Percentiles rank a stretch among this genome's conserved stretches.
phyloP scores from a whole-genome alignment of 2,797 vertebrate genomes.

The Diceros bicornis region DNA sequence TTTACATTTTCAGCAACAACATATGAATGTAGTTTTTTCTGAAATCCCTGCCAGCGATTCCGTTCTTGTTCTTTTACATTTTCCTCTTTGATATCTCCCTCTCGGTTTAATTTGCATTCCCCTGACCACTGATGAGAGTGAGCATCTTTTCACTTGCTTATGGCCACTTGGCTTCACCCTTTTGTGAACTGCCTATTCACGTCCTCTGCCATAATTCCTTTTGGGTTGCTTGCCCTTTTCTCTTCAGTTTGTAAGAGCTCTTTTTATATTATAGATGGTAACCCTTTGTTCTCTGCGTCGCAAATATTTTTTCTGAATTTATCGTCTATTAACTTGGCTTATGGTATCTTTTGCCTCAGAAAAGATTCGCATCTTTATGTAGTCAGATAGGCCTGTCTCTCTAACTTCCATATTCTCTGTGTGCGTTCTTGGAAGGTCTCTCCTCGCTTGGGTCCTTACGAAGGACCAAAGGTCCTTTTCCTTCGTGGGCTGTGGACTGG shows the following conservation, averaged over 20 bases:
- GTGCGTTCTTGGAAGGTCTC: neutral
- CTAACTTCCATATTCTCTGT: neutral
- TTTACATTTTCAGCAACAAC: neutral
- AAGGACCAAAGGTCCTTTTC: neutral
- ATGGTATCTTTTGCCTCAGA: neutral
- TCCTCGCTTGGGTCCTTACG: neutral
- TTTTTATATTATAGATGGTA: conserved; percentile 67
- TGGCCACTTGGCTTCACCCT: conserved; percentile 65
- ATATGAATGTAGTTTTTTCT: neutral
- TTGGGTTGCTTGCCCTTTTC: conserved; percentile 73
- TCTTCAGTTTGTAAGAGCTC: conserved; percentile 74
- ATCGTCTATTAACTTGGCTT: neutral
- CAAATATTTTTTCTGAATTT: neutral
- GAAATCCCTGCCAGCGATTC: neutral
- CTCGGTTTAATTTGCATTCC: conserved; percentile 75
- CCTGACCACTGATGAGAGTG: conserved; percentile 62
- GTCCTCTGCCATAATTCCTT: conserved; percentile 76
- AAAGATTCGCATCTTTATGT: neutral
- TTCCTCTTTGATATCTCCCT: conserved; percentile 46
- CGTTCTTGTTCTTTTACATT: conserved; percentile 23
- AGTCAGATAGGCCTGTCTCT: neutral
- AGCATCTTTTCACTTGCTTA: conserved; percentile 76
- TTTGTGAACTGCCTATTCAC: conserved; percentile 77
- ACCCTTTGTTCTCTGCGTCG: conserved; percentile 36
- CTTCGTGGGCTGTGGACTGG: neutral